These are phyloP conservation scores for Pollicipes pollicipes DNA, from an alignment of 1,140 invertebrate genomes.

Conservation along the genomic window DNA sequence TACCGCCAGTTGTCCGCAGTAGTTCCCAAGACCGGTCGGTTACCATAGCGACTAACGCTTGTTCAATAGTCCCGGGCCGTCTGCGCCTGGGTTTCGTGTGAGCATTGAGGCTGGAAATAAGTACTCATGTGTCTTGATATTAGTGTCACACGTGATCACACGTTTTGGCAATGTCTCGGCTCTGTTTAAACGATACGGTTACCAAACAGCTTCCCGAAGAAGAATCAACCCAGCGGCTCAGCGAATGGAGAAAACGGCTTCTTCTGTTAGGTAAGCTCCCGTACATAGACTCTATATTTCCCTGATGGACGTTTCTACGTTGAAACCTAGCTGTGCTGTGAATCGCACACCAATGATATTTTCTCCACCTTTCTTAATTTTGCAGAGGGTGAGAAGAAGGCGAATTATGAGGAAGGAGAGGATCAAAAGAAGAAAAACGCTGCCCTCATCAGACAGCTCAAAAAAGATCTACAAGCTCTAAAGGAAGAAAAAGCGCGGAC, in stretches of 20 bases:
- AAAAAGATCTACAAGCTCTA: background rate
- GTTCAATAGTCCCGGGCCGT: background rate
- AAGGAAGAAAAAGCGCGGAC: background rate
- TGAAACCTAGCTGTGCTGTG: no score
- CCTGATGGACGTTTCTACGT: no score
- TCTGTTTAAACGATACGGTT: background rate
- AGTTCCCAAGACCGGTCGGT: background rate
- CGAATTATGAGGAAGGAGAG: background rate
- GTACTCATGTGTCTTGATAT: background rate
- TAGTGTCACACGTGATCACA: background rate
- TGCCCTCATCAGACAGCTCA: background rate
- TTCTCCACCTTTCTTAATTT: background rate
- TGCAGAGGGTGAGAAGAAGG: background rate
- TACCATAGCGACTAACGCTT: background rate
- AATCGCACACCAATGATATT: no score
- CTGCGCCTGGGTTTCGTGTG: background rate
- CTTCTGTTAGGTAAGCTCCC: background rate
- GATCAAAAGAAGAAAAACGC: background rate
- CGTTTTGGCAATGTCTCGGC: background rate
- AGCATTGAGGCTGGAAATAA: background rate
- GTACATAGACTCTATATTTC: no score
- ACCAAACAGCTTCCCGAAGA: background rate
- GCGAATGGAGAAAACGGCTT: background rate
- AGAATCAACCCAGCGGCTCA: background rate
- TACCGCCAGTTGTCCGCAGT: no score